Conservation (phyloP, 2,888 invertebrate species). For the Pristionchus mayeri region DNA sequence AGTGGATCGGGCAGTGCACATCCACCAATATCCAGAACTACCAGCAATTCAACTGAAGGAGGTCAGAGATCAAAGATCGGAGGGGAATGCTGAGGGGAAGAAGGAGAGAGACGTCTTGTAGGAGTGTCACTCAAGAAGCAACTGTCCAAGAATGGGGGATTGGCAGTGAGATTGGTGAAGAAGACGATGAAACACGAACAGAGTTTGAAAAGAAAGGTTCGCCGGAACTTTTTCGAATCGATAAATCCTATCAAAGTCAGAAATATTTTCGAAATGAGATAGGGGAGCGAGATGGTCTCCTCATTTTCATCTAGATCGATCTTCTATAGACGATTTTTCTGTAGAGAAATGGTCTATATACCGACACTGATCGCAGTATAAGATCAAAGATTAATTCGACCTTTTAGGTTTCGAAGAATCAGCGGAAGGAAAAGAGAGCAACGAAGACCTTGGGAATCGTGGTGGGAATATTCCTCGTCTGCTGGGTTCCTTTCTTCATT, state of each 20-base stretch:
- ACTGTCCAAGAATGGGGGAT: constrained; percentile 53
- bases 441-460: constrained; percentile 99
- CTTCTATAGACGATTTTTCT: too few species aligned
- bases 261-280: too few species aligned
- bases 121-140: constrained; percentile 45
- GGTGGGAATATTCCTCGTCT: constrained; percentile 95
- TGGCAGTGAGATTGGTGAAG: constrained; percentile 72
- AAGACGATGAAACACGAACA: constrained; percentile 72
- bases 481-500: constrained; percentile 99
- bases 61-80: background rate
- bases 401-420: constrained; percentile 69
- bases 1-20: background rate
- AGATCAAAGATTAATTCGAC: constrained; percentile 5
- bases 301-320: too few species aligned
- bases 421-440: constrained; percentile 91
- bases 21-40: background rate
- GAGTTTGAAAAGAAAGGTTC: constrained; percentile 74
- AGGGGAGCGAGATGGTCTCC: too few species aligned
- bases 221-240: background rate
- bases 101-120: background rate
- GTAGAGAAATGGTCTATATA: background rate
- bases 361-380: too few species aligned
- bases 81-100: too few species aligned
- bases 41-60: constrained; percentile 35
- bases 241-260: too few species aligned